phyloP scores from a whole-genome alignment of 2,888 invertebrate genomes.

The Agonopterix heracliana region DNA sequence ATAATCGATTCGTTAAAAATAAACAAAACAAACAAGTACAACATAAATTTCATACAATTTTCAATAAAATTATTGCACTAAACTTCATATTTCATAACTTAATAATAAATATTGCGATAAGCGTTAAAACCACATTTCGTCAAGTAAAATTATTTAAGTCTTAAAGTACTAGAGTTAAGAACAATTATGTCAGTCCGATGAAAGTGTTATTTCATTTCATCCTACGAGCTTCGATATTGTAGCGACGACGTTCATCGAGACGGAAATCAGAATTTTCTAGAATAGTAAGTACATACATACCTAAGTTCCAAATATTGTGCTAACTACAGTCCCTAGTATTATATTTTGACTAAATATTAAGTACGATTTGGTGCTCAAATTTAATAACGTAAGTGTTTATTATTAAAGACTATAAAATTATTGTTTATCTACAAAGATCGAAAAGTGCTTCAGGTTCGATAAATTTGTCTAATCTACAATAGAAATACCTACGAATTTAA shows the following conservation, averaged over 20 bases:
- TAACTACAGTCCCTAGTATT: conserved; percentile 39
- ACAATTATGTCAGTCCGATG: conserved; percentile 66
- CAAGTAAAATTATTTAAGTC: conserved; percentile 60
- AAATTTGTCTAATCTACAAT: conserved; percentile 44
- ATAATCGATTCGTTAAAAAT: conserved; percentile 49
- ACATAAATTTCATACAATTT: conserved; percentile 70
- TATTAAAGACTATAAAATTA: conserved; percentile 57
- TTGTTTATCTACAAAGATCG: conserved; percentile 66
- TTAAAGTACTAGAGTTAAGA: conserved; percentile 62
- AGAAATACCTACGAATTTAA: conserved; percentile 25
- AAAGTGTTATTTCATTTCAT: conserved; percentile 48
- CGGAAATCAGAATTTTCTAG: conserved; percentile 38
- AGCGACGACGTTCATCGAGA: conserved; percentile 45
- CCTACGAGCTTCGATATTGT: conserved; percentile 43
- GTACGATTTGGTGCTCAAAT: conserved; percentile 76
- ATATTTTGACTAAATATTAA: conserved; percentile 75
- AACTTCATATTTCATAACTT: conserved; percentile 65
- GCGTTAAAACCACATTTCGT: conserved; percentile 62
- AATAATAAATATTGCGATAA: conserved; percentile 73
- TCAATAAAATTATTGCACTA: conserved; percentile 75
- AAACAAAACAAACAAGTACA: conserved; percentile 58
- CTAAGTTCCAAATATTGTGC: conserved; percentile 49
- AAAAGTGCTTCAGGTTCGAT: conserved; percentile 52
- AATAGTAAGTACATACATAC: conserved; percentile 28
- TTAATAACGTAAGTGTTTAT: conserved; percentile 67